These are phyloP conservation scores for Paradoxurus hermaphroditus DNA, from an alignment of 2,113 vertebrate genomes.

Conservation along the genomic window DNA sequence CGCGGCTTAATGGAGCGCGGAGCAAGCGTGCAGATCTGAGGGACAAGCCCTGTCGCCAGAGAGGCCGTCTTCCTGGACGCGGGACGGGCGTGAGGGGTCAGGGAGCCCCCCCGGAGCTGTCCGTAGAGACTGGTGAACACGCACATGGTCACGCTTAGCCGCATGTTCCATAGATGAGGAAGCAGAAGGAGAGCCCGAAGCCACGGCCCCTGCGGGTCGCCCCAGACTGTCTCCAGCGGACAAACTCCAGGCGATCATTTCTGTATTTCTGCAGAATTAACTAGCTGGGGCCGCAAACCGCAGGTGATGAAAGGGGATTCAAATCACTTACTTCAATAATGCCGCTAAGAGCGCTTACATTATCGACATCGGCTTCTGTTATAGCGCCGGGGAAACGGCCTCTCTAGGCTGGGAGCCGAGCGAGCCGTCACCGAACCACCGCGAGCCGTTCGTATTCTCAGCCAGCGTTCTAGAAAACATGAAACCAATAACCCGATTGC, in stretches of 20 bases:
- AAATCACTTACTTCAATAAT: neutral
- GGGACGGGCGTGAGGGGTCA: accelerated
- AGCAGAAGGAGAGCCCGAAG: no score
- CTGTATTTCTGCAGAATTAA: neutral
- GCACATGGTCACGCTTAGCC: accelerated
- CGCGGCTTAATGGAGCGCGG: accelerated
- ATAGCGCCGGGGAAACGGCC: neutral
- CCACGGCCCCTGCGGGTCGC: accelerated
- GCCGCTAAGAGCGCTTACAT: neutral
- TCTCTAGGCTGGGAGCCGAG: neutral
- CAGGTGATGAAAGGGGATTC: neutral
- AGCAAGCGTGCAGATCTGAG: no score
- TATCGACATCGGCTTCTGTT: neutral
- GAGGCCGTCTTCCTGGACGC: accelerated
- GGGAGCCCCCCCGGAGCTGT: neutral
- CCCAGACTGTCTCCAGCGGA: accelerated
- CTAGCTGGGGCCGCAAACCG: neutral
- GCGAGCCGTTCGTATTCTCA: neutral
- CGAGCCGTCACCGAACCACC: accelerated
- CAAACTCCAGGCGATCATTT: neutral
- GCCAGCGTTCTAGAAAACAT: neutral
- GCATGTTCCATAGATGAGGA: no score
- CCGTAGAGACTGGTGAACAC: accelerated
- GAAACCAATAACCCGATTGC: neutral
- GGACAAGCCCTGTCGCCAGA: accelerated